phyloP scores from a whole-genome alignment of 2,888 invertebrate genomes.

The Papilio protenor region DNA sequence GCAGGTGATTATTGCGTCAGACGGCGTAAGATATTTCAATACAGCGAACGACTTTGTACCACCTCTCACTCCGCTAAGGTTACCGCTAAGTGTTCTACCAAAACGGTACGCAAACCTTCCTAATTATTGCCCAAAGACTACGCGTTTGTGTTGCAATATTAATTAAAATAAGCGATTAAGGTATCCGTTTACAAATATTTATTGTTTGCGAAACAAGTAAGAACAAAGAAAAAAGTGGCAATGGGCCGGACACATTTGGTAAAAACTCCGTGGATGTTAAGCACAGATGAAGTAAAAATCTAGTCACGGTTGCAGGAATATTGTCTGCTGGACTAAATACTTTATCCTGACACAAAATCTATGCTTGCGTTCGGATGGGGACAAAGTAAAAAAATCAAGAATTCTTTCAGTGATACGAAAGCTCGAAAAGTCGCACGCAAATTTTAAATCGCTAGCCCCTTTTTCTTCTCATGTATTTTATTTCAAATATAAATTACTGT shows the following conservation, averaged over 20 bases:
- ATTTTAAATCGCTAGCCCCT: too few species aligned
- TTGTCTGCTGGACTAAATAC: too few species aligned
- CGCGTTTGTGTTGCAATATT: slow-evolving; percentile 6
- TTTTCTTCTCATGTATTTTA: too few species aligned
- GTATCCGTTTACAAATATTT: slow-evolving; percentile 8
- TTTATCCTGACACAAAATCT: too few species aligned
- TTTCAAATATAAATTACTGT: too few species aligned
- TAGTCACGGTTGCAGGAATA: too few species aligned
- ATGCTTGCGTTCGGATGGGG: too few species aligned
- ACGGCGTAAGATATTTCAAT: slow-evolving; percentile 58
- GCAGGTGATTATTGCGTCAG: slow-evolving; percentile 71
- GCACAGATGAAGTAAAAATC: background rate
- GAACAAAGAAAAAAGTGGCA: background rate
- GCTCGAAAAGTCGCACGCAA: background rate
- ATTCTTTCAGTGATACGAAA: background rate
- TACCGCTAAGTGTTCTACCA: slow-evolving; percentile 43
- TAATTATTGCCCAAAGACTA: slow-evolving; percentile 21
- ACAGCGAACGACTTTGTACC: slow-evolving; percentile 46
- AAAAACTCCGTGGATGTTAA: background rate
- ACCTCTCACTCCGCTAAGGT: slow-evolving; percentile 70
- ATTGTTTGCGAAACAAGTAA: background rate
- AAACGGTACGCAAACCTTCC: slow-evolving; percentile 46
- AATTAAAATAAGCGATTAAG: slow-evolving; percentile 19
- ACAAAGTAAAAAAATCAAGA: too few species aligned
- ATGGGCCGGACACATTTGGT: background rate